A percentile compares a stretch with the other conserved stretches of the same genome.
phyloP scores from a whole-genome alignment of 2,888 invertebrate species.

The Sarcophaga carnaria region DNA sequence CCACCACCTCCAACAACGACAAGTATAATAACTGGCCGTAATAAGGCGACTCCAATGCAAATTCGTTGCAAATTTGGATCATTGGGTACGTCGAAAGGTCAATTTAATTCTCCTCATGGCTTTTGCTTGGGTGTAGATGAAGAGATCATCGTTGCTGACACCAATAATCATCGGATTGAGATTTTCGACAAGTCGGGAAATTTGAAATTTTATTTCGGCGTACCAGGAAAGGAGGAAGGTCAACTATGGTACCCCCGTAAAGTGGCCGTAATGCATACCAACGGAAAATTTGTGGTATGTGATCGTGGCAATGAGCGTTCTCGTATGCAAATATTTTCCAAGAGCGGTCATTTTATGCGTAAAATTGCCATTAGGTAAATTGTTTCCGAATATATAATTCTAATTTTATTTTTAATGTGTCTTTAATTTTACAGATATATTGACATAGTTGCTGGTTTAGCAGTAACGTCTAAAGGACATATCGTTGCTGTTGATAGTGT shows the following conservation, averaged over 20 bases:
- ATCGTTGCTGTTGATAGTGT: constrained; percentile 99
- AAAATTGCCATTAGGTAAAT: constrained; percentile 90
- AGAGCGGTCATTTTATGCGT: constrained; percentile 96
- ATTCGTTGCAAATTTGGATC: constrained; percentile 96
- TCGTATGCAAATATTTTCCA: constrained; percentile 98
- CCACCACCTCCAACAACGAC: constrained; percentile 81
- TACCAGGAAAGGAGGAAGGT: constrained; percentile 97
- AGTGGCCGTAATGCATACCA: constrained; percentile 94
- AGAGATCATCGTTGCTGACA: constrained; percentile 97
- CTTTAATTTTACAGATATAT: constrained; percentile 85
- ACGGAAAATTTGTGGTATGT: constrained; percentile 97
- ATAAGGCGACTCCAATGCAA: constrained; percentile 92
- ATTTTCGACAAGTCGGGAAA: constrained; percentile 97
- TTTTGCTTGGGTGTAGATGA: constrained; percentile 97
- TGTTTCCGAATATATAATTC: neutral
- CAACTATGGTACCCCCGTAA: constrained; percentile 98
- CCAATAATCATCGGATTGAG: constrained; percentile 97
- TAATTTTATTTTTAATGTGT: neutral
- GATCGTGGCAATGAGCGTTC: constrained; percentile 98
- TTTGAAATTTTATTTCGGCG: constrained; percentile 96
- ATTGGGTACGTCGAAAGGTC: constrained; percentile 94
- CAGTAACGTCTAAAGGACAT: constrained; percentile 94
- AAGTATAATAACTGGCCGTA: constrained; percentile 84
- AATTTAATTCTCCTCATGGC: constrained; percentile 98
- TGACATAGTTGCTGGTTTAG: constrained; percentile 96